A percentile compares a stretch with the other conserved stretches of the same genome.
phyloP scores from a whole-genome alignment of 2,797 vertebrate genomes.

The Apogon hyalosoma region DNA sequence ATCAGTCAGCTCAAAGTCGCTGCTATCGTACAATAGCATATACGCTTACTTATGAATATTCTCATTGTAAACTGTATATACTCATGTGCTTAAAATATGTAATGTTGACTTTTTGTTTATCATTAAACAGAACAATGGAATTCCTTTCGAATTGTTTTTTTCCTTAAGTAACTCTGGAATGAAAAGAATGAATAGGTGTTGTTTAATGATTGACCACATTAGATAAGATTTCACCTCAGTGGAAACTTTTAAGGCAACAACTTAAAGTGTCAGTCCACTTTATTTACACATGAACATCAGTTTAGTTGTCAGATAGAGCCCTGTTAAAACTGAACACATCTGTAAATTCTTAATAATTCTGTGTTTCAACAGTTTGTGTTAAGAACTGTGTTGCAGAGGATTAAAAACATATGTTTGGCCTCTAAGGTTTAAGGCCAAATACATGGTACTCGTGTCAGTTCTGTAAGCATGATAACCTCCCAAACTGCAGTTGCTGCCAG shows the following conservation, averaged over 20 bases:
- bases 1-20: conserved; percentile 15
- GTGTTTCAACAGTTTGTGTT: too few relatives aligned
- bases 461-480: not conserved
- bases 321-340: too few relatives aligned
- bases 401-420: too few relatives aligned
- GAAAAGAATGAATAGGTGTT: conserved; percentile 19
- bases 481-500: not conserved
- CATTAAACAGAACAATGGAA: conserved; percentile 59
- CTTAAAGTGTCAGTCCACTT: too few relatives aligned
- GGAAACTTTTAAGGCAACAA: conserved; percentile 2
- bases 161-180: conserved; percentile 48
- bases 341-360: too few relatives aligned
- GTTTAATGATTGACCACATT: conserved; percentile 39
- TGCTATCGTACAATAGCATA: conserved; percentile 33
- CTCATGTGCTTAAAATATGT: conserved; percentile 19
- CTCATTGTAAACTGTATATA: conserved; percentile 24
- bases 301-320: too few relatives aligned
- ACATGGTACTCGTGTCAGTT: not conserved
- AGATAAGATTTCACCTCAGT: conserved; percentile 35
- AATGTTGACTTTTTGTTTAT: conserved; percentile 32
- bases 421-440: not conserved
- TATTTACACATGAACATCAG: too few relatives aligned
- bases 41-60: conserved; percentile 23
- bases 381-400: too few relatives aligned
- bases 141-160: conserved; percentile 29